Conservation (phyloP, 2,797 vertebrate genomes). For the Carapus acus region DNA sequence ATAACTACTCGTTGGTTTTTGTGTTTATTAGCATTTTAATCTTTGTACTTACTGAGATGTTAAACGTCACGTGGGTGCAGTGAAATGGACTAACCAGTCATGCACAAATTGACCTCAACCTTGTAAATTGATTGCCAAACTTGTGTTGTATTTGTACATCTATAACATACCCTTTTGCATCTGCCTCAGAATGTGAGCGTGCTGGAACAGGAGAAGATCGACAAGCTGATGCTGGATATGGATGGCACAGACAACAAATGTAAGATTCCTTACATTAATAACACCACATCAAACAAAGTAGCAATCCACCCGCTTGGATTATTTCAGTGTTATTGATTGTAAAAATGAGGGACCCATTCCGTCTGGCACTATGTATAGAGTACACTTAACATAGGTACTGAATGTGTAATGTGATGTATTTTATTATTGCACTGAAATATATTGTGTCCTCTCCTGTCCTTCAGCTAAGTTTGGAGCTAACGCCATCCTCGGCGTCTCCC, state of each 20-base stretch:
- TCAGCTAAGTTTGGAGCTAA: constrained; percentile 97
- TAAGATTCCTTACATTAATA: constrained; percentile 53
- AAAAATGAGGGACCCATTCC: no score
- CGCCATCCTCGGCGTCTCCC: constrained; percentile 94
- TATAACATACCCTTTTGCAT: no score
- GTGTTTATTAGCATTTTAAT: constrained; percentile 1
- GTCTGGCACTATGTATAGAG: no score
- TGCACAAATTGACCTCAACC: constrained; percentile 6
- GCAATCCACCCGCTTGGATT: no score
- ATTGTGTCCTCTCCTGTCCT: constrained; percentile 4
- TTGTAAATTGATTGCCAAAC: not conserved
- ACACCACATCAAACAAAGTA: no score
- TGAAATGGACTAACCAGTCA: constrained; percentile 20
- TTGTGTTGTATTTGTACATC: constrained; percentile 3
- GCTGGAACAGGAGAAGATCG: constrained; percentile 90
- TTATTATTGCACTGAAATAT: constrained; percentile 9
- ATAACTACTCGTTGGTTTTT: not conserved
- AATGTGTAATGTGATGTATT: no score
- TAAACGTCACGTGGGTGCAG: no score
- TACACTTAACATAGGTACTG: no score
- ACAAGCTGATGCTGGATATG: constrained; percentile 97
- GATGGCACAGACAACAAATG: constrained; percentile 97
- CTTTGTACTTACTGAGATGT: not conserved
- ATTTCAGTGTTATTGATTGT: no score
- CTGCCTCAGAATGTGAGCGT: constrained; percentile 79